Evolutionary conservation across 1,140 invertebrate genomes (phyloP), one percentile per base, ranked within the genome.

Genomic region (Drosophila suzukii): DNA sequence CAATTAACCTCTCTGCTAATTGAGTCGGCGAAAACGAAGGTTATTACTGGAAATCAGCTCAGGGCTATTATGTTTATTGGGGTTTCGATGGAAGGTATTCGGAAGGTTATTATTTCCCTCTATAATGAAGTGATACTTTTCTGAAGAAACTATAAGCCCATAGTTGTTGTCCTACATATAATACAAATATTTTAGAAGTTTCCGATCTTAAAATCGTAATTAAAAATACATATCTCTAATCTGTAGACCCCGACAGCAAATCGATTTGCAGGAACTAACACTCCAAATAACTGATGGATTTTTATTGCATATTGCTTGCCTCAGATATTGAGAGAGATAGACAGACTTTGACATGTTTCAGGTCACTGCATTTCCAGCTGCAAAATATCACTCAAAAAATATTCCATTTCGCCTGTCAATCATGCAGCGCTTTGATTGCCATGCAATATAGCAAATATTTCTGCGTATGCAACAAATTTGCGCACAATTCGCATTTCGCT

Each of bases 401-500:
- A 71, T 71, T 71, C 65, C 67, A 71, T 57, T 71, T 47, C 27
- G 36, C 6, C 43, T 70, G 67, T 71, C 67, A 71, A 71, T 71
- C 67, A 71, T 49, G 36, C 20, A 34, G 36, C 17, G 20, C 65
- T 70, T 70, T 71, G 67, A 71, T 71, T 71, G 67, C 67, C 67
- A 70, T 58, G 67, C 67, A 70, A 71, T 58, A 71, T 71, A 70
- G 36, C 51, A 70, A 62, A 63, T 63, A 75, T 75, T 75, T 61
- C 46, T 75, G 72, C 67, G 67, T 71, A 71, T 71, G 67, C 72
- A 75, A 75, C 59, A 75, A 75, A 74, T 75, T 74, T 75, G 70
- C 72, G 72, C 72, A 75, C 70, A 75, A 75, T 74, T 74, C 71
- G 71, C 71, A 74, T 74, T 75, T 75, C 70, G 71, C 46, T 56